Base-by-base conservation (phyloP, 2,797 vertebrate genomes). In the Sorex maritimensis region DNA sequence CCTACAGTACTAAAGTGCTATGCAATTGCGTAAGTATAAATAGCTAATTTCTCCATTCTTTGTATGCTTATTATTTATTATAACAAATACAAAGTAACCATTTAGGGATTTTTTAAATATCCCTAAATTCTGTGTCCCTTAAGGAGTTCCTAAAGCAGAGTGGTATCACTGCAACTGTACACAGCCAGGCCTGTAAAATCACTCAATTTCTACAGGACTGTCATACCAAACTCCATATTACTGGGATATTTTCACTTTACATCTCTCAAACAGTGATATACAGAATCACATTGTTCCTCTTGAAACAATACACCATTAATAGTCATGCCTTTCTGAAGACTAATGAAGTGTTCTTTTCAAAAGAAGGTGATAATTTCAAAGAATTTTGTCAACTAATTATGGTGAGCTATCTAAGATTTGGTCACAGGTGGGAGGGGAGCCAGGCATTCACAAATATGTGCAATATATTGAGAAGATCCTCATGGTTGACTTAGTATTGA, bases 171-270 rank as follows among this genome's bases (percentile, higher is more conserved):
- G n/a, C 10, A 55, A 38, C 0, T 2, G 7, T 23, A 78, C 88
- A 0, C 13, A 17, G 30, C 38, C 49, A 52, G 23, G 1, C 65
- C 38, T 26, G 7, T 17, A 49, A 13, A 7, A 28, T 19, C 58
- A 61, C 17, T 61, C 21, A 61, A 0, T 61, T 61, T 21, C 58
- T 83, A 67, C 68, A 68, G 15, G 68, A 41, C 67, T 68, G 46
- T 67, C 8, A 10, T 11, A 67, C 5, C 2, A 46, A 67, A 67
- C 8, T 17, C 69, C 23, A 34, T 0, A 2, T 9, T 7, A 17
- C 0, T 2, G 10, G 55, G 13, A 8, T 30, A 34, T 21, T 28
- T 46, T 52, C 19, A 30, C 0, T 0, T 0, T 11, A 52, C 10
- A 52, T 52, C 49, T 52, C 49, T 52, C 49, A 61, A 61, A 2